A percentile compares a stretch with the other conserved stretches of the same genome.
Conservation (phyloP, 1,140 invertebrate genomes). For the Drosophila kepulauana region DNA sequence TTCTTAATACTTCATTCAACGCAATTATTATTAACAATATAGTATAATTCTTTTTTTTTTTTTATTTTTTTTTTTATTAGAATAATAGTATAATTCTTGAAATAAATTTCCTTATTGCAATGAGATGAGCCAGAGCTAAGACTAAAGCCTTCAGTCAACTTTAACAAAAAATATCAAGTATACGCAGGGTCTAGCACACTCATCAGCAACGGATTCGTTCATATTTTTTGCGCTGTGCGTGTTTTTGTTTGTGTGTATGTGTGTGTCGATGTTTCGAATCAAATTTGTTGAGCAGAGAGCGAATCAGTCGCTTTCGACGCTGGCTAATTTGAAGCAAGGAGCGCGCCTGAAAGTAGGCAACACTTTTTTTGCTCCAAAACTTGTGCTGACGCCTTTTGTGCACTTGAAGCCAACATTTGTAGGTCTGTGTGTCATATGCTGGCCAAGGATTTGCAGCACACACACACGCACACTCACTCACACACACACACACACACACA, state of each 20-base stretch:
- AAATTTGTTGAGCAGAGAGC: constrained; percentile 21
- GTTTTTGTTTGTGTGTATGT: neutral
- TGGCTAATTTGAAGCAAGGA: constrained; percentile 16
- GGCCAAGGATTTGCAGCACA: constrained; percentile 15
- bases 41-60: too few relatives aligned
- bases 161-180: too few relatives aligned
- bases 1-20: too few relatives aligned
- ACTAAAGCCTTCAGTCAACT: too few relatives aligned
- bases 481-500: constrained; percentile 35
- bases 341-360: constrained; percentile 40
- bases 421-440: constrained; percentile 16
- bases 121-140: too few relatives aligned
- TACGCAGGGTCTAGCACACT: neutral
- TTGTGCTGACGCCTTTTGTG: neutral
- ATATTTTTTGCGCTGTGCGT: constrained; percentile 1
- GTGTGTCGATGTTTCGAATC: constrained; percentile 13
- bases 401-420: constrained; percentile 13
- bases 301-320: constrained; percentile 12
- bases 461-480: constrained; percentile 28
- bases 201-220: neutral
- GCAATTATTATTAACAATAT: too few relatives aligned
- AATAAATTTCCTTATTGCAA: too few relatives aligned
- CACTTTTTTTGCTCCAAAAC: constrained; percentile 10
- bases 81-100: too few relatives aligned
- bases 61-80: too few relatives aligned